These are phyloP conservation scores for Diaphora mendica DNA, from an alignment of 2,888 invertebrate genomes.

Conservation along the genomic window DNA sequence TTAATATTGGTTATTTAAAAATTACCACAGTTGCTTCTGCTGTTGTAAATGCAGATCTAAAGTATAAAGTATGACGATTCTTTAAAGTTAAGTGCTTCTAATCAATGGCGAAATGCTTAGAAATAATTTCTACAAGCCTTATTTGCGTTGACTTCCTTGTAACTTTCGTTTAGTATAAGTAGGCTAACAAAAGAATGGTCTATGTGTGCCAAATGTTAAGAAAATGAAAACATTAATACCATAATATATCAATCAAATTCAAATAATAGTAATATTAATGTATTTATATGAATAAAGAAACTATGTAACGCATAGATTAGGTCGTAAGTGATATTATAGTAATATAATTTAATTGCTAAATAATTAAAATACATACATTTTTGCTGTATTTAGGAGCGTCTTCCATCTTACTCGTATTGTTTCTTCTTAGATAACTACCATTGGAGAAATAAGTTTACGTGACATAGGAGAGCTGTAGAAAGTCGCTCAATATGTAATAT, in stretches of 20 bases:
- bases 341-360: slow-evolving; percentile 75
- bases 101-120: slow-evolving; percentile 42
- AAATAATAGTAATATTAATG: slow-evolving; percentile 74
- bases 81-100: slow-evolving; percentile 41
- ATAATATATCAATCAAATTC: slow-evolving; percentile 68
- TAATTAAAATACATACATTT: slow-evolving; percentile 78
- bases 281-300: slow-evolving; percentile 71
- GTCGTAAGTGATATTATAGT: slow-evolving; percentile 81
- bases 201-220: slow-evolving; percentile 79
- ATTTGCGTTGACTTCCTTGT: slow-evolving; percentile 41
- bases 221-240: slow-evolving; percentile 62
- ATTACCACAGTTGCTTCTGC: slow-evolving; percentile 11
- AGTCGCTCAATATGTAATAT: slow-evolving; percentile 41
- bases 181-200: slow-evolving; percentile 56
- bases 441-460: slow-evolving; percentile 59
- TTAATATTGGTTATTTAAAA: background rate
- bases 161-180: slow-evolving; percentile 31
- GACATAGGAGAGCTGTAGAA: slow-evolving; percentile 21
- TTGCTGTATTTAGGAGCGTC: slow-evolving; percentile 86
- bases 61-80: slow-evolving; percentile 16
- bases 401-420: slow-evolving; percentile 83
- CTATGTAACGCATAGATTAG: slow-evolving; percentile 77
- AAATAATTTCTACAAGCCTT: slow-evolving; percentile 34
- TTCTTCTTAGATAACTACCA: slow-evolving; percentile 73
- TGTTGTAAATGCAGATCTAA: slow-evolving; percentile 15